A percentile compares a stretch with the other conserved stretches of the same genome.
These are phyloP conservation scores for Myotis myotis DNA, from an alignment of 2,797 vertebrate genomes.

Conservation along the genomic window DNA sequence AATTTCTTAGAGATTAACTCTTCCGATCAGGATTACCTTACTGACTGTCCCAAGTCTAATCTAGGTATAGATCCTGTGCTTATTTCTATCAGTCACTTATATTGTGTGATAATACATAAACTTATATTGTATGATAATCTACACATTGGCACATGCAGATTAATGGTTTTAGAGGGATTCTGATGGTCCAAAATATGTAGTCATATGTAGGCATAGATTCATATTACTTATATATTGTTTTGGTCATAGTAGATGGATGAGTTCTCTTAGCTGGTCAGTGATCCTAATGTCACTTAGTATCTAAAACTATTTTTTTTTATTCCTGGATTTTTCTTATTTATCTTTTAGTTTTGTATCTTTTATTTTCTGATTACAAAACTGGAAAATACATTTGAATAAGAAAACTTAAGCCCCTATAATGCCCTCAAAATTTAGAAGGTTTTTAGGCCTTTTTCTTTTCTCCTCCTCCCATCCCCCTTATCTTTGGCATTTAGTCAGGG, in stretches of 20 bases:
- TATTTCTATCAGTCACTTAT: constrained; percentile 9
- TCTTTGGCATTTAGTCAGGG: constrained; percentile 1
- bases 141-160: neutral
- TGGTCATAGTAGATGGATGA: neutral
- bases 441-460: neutral
- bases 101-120: neutral
- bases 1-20: neutral
- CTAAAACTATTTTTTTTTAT: neutral
- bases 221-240: neutral
- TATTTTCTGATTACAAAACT: constrained; percentile 21
- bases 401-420: neutral
- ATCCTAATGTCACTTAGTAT: neutral
- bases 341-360: constrained; percentile 20
- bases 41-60: neutral
- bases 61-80: neutral
- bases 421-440: neutral
- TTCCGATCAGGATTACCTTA: neutral
- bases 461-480: neutral
- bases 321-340: neutral
- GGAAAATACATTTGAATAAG: constrained; percentile 1
- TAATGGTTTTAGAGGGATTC: neutral
- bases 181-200: neutral
- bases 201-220: neutral
- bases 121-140: neutral
- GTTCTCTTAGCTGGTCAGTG: constrained; percentile 11